Evolutionary conservation across 1,140 invertebrate species (phyloP), one percentile per base, ranked within the genome.

Genomic region (Drosophila ambigua): DNA sequence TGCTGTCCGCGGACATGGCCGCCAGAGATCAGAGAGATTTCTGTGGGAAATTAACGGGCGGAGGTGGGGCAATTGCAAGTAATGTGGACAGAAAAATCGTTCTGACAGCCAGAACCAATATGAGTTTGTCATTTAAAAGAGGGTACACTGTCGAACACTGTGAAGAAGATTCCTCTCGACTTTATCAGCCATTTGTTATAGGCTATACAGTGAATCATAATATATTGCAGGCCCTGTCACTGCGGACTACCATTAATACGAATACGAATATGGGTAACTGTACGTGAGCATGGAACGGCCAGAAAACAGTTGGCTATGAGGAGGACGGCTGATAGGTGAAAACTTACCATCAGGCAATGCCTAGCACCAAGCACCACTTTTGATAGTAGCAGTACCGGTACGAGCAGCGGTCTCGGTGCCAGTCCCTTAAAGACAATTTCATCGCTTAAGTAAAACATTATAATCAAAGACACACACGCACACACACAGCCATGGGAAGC

Each of bases 31-130:
- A 72, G 20, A 78, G 64, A 57, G 51, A 74, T 31, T 39, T 44
- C 61, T 51, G 20, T 54, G 69, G 39, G 59, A 64, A 73, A 84
- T 76, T 60, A 72, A 79, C 79, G 57, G 61, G 26, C 5, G 0
- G 6, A 2, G 9, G 11, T 0, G 35, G 79, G 60, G 44, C 39
- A 53, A 78, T 58, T 65, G 79, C 57, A 72, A 75, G 78, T 72
- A 72, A 81, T 77, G 59, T 54, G 48, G 62, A 45, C 44, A 57
- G 51, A 77, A 65, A 80, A 80, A 76, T 80, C 64, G 57, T 61
- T 77, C 15, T 67, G 63, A 60, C 54, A 61, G 48, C 57, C 50
- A 48, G 23, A 74, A 53, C 20, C 1, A 20, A 13, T 11, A 24
- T 43, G 11, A 2, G 9, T 44, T 23, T 62, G 2, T 20, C 11